phyloP scores from a whole-genome alignment of 30 jellyfish, hydroid and myxozoan genomes.

The Aurelia aurita region DNA sequence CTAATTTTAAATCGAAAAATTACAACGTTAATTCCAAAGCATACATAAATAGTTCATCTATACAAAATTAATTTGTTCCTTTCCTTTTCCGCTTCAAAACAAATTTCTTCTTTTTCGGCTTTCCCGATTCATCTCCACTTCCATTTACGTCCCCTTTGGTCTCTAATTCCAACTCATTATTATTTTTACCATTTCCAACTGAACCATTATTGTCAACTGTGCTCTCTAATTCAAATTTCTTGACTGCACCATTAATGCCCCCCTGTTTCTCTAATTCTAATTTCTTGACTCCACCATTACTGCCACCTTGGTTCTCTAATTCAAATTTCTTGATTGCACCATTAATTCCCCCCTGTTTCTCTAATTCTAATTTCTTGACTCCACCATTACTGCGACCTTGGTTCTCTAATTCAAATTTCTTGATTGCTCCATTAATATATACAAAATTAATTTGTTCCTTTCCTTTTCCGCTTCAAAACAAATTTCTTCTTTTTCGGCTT shows the following conservation, averaged over 20 bases:
- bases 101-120: constrained; percentile 63
- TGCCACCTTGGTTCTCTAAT: too few relatives aligned
- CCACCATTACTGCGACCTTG: not conserved
- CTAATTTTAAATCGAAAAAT: too few relatives aligned
- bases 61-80: not conserved
- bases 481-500: constrained; percentile 63
- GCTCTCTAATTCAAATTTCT: not conserved
- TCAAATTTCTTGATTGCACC: not conserved
- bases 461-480: constrained; percentile 63
- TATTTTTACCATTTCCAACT: not conserved
- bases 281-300: too few relatives aligned
- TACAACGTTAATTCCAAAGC: too few relatives aligned
- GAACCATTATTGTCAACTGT: not conserved
- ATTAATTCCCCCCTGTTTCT: not conserved
- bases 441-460: constrained; percentile 5
- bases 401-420: not conserved
- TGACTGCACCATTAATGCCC: not conserved
- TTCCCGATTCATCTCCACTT: not conserved
- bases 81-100: constrained; percentile 66
- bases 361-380: not conserved
- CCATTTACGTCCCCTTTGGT: not conserved
- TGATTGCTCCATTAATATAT: not conserved
- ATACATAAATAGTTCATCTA: too few relatives aligned
- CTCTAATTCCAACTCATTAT: not conserved
- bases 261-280: too few relatives aligned